A percentile compares a stretch with the other conserved stretches of the same genome.
Evolutionary conservation across 1,140 invertebrate species (phyloP).

Genomic region (Macrocentrus cingulum): DNA sequence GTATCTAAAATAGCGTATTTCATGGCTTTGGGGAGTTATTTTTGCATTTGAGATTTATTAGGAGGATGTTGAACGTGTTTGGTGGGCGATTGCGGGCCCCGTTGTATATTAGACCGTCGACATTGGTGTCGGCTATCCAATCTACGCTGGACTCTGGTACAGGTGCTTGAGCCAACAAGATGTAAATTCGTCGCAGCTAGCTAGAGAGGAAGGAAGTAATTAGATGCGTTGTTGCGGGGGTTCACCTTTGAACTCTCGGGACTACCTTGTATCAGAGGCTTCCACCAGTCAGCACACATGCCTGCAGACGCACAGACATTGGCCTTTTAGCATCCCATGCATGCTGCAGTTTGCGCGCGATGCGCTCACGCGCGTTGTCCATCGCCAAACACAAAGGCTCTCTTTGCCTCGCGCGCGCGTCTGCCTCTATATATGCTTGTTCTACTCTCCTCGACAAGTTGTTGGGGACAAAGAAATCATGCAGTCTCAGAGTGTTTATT

Average conservation of each 20-base stretch:
- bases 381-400: background rate
- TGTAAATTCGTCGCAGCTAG: slow-evolving; percentile 46
- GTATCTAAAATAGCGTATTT: too few relatives aligned
- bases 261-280: slow-evolving; percentile 22
- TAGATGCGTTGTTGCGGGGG: slow-evolving; percentile 53
- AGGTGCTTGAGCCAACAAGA: slow-evolving; percentile 54
- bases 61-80: too few relatives aligned
- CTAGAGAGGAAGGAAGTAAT: slow-evolving; percentile 51
- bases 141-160: slow-evolving; percentile 12
- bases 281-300: slow-evolving; percentile 25
- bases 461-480: background rate
- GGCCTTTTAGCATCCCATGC: background rate
- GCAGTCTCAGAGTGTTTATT: background rate
- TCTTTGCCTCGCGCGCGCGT: background rate
- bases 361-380: background rate
- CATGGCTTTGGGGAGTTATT: too few relatives aligned
- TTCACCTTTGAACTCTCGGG: slow-evolving; percentile 48
- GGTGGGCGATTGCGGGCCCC: too few relatives aligned
- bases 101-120: background rate
- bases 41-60: too few relatives aligned
- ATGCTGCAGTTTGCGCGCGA: background rate
- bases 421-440: background rate
- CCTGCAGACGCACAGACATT: background rate
- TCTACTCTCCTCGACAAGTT: background rate
- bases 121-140: slow-evolving; percentile 8